Evolutionary conservation across 2,113 vertebrate species (phyloP).

Genomic region (Nanorana parkeri): DNA sequence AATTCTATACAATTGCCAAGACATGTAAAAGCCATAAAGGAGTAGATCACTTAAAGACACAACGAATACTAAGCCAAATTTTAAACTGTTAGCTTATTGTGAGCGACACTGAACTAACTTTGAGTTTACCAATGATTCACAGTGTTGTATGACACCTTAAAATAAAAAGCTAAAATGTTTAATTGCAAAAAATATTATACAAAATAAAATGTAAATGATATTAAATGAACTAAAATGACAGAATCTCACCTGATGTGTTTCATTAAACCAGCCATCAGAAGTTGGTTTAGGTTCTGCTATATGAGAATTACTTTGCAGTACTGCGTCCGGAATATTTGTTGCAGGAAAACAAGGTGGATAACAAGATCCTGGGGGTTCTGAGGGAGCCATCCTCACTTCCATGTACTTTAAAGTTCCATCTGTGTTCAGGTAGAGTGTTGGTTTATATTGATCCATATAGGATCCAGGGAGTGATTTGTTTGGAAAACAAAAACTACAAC

Average conservation of each 20-base stretch:
- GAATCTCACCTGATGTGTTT: conserved; percentile 74
- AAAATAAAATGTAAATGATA: too few relatives aligned
- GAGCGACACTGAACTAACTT: too few relatives aligned
- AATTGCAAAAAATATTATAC: too few relatives aligned
- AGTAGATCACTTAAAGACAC: too few relatives aligned
- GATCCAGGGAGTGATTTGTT: neutral
- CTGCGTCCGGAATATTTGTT: conserved; percentile 79
- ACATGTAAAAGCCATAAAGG: too few relatives aligned
- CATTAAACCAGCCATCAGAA: conserved; percentile 65
- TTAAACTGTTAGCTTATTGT: too few relatives aligned
- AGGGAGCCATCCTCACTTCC: conserved; percentile 86
- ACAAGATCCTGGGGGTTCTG: conserved; percentile 80
- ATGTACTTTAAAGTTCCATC: conserved; percentile 89
- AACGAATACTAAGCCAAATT: too few relatives aligned
- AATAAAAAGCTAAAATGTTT: too few relatives aligned
- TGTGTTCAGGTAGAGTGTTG: conserved; percentile 81
- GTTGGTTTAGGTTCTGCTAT: conserved; percentile 63
- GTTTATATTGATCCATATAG: conserved; percentile 22
- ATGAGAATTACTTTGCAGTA: conserved; percentile 69
- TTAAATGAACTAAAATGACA: too few relatives aligned
- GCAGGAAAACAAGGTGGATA: conserved; percentile 83
- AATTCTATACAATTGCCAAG: too few relatives aligned
- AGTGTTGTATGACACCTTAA: too few relatives aligned
- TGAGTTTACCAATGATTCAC: too few relatives aligned
- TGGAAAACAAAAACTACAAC: conserved; percentile 62